Evolutionary conservation across 2,113 vertebrate genomes (phyloP), one percentile per base, ranked within the genome.

Genomic region (Pelvicachromis taeniatus): DNA sequence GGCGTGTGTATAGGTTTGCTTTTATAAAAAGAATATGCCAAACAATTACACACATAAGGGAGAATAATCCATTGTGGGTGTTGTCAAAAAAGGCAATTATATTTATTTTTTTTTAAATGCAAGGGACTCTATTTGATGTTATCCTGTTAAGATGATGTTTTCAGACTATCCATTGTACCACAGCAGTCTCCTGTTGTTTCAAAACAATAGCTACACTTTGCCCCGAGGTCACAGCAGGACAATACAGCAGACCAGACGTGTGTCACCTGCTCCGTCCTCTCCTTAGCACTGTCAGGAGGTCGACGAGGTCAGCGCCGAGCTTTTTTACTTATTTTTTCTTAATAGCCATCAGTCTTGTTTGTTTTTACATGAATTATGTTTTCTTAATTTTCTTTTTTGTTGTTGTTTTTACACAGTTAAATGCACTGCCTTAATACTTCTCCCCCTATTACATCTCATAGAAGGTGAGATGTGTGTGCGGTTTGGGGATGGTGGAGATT

Each of bases 261-360:
- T 88, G 91, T 94, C 95, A 95, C 93, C 93, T 95, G 93, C 93
- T 90, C 85, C 23, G 26, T 87, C 78, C 26, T 87, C 87, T 81
- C 65, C 56, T 86, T 85, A 82, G 50, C 48, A 7, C 86, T 14
- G 68, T 53, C 45, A 85, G 77, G 52, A 45, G 58, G 50, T 4
- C 52, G 70, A 77, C 16, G 82, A 78, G 85, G 82, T 91, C 82
- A 85, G 63, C 42, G 0, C 80, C 82, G 70, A 91, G 78, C 59
- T 83, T 81, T 79, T 29, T 4, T 7, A 58, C 78, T 59, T 61
- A 52, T 48, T 78, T 79, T 40, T 77, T n/a, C 38, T 52, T 75
- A 75, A 75, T 31, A 75, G 52, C 70, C 45, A 7, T 19, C 70
- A 50, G 45, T n/a, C 16, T 75, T n/a, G 4, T 52, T 81, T 38